These are phyloP conservation scores for Cyrtodaria siliqua DNA, from an alignment of 2,888 invertebrate genomes.

Conservation along the genomic window DNA sequence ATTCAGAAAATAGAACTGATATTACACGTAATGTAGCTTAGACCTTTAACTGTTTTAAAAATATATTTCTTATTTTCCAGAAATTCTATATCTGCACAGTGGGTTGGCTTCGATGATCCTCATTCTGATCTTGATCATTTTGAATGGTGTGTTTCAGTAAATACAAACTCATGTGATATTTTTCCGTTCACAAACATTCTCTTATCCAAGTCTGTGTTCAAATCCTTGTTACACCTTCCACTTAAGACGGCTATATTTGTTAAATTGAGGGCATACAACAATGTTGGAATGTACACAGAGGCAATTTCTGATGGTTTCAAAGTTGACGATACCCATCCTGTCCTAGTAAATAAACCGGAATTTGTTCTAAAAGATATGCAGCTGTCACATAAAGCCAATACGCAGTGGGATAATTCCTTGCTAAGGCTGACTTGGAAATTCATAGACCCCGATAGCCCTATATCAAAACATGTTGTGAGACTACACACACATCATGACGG, in stretches of 20 bases:
- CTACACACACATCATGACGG: slow-evolving; percentile 54
- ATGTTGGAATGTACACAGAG: slow-evolving; percentile 28
- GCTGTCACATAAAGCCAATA: neutral
- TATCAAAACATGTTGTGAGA: slow-evolving; percentile 40
- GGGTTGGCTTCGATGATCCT: slow-evolving; percentile 44
- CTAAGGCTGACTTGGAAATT: slow-evolving; percentile 45
- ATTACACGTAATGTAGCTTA: no score
- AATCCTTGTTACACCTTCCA: slow-evolving; percentile 36
- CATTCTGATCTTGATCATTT: slow-evolving; percentile 46
- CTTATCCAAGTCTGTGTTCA: slow-evolving; percentile 26
- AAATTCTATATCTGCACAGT: slow-evolving; percentile 26
- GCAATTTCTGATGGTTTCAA: slow-evolving; percentile 40
- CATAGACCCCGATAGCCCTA: slow-evolving; percentile 51
- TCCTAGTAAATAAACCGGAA: slow-evolving; percentile 12
- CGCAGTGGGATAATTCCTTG: slow-evolving; percentile 55
- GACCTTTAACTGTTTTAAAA: no score
- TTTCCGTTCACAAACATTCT: slow-evolving; percentile 24
- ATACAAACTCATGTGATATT: slow-evolving; percentile 37
- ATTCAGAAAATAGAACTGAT: no score
- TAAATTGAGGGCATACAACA: slow-evolving; percentile 45
- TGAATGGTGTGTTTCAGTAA: slow-evolving; percentile 30
- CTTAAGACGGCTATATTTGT: slow-evolving; percentile 25
- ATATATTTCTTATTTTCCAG: slow-evolving; percentile 22
- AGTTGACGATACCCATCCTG: slow-evolving; percentile 39
- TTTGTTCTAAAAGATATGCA: slow-evolving; percentile 2